These are phyloP conservation scores for Catamblyrhynchus diadema DNA, from an alignment of 2,797 vertebrate genomes.

Conservation along the genomic window DNA sequence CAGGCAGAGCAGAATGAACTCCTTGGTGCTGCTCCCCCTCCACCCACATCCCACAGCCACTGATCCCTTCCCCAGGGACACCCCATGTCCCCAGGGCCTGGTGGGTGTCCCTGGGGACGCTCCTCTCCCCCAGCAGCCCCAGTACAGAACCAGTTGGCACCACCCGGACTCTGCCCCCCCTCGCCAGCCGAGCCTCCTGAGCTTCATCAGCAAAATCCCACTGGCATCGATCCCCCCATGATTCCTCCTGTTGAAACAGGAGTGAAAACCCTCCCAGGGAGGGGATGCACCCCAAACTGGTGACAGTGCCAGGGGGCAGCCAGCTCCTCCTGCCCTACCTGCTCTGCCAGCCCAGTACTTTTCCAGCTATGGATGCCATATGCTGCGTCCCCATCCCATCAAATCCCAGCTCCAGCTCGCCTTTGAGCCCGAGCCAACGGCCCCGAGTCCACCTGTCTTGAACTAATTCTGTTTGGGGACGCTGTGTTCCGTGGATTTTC, in stretches of 20 bases:
- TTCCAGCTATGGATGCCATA: slow-evolving; percentile 39
- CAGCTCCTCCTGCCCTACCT: neutral
- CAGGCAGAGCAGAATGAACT: rapidly evolving
- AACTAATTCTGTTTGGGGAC: slow-evolving; percentile 45
- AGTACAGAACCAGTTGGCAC: neutral
- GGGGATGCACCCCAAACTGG: neutral
- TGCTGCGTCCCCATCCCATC: neutral
- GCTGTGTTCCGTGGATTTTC: neutral
- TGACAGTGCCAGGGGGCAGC: neutral
- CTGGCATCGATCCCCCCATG: rapidly evolving
- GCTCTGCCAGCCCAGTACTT: neutral
- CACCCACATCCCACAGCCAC: rapidly evolving
- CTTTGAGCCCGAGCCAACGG: slow-evolving; percentile 27
- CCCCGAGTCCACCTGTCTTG: slow-evolving; percentile 43
- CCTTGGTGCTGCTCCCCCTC: neutral
- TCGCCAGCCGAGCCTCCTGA: rapidly evolving
- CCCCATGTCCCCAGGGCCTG: rapidly evolving
- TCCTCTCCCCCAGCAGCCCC: neutral
- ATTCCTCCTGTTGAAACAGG: rapidly evolving
- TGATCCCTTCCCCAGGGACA: rapidly evolving
- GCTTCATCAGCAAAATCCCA: neutral
- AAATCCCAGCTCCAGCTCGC: slow-evolving; percentile 5
- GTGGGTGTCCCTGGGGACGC: neutral
- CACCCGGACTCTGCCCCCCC: rapidly evolving
- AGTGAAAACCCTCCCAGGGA: neutral